phyloP scores from a whole-genome alignment of 2,797 vertebrate genomes.

The Mormyrus hasselquistii region DNA sequence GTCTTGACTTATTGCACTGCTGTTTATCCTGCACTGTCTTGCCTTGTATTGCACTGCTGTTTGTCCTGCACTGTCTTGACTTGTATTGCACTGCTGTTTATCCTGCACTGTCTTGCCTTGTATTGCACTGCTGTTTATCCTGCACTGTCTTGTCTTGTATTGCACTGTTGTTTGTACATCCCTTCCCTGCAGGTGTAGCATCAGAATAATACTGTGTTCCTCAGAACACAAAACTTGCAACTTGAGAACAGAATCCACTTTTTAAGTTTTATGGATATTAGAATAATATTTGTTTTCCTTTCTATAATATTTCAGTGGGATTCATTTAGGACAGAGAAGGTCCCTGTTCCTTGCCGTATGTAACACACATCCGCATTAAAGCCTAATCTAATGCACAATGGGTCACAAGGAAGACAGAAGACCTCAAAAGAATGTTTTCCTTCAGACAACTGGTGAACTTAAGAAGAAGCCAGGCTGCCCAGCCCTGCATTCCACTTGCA shows the following conservation, averaged over 20 bases:
- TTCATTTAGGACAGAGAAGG: background rate
- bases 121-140: background rate
- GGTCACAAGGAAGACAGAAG: constrained; percentile 41
- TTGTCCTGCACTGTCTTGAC: background rate
- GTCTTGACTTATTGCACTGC: background rate
- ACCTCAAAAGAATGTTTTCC: constrained; percentile 53
- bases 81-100: background rate
- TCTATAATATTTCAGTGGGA: background rate
- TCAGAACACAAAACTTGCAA: background rate
- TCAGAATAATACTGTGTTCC: background rate
- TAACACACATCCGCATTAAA: background rate
- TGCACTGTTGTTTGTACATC: background rate
- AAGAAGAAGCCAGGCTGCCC: constrained; percentile 39
- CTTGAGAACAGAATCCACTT: background rate
- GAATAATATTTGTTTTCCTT: background rate
- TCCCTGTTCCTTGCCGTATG: background rate
- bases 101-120: background rate
- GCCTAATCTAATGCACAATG: constrained; percentile 48
- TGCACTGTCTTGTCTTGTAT: background rate
- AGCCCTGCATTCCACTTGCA: constrained; percentile 52
- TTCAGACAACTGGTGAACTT: constrained; percentile 41
- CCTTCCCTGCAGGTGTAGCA: background rate
- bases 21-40: background rate
- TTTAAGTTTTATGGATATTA: background rate
- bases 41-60: background rate